Base-by-base conservation (phyloP, 1,140 invertebrate species). In the Pseudomyrmex sp. region DNA sequence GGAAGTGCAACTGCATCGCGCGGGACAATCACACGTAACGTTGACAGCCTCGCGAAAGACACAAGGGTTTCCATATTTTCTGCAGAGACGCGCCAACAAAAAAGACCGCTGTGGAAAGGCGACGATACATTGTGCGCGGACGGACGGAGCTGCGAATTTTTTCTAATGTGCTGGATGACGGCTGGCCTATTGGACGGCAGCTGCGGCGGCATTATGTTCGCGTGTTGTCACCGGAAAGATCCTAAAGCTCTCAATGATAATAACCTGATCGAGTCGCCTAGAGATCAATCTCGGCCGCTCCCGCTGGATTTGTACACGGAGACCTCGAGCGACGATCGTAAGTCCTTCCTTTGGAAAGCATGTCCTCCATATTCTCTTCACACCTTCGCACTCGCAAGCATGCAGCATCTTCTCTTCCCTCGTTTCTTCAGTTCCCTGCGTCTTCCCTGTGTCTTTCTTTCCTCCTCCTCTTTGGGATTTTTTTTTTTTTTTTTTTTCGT, bases 91-190 rank as follows among this genome's bases (percentile, higher is more conserved):
- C 93, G 93, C 88, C 92, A 93, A 88, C 88, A 92, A 91, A 94
- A 93, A 91, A 94, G 91, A 92, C 93, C 94, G 89, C 85, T 91
- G 85, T 94, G 93, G 92, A 92, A 93, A 88, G 94, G 92, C 89
- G 94, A 95, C 91, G 95, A 95, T 92, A 94, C 95, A 70, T 95
- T 95, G 90, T 96, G 96, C 91, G 92, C 93, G 90, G 96, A 97
- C 90, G 97, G 97, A 88, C 97, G 97, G 61, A 97, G 96, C 86
- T 99, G 98, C 93, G 97, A 98, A 95, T 98, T 98, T 95, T 98
- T 98, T 95, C 95, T 98, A 88, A 96, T 97, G 92, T 98, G 98
- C 95, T 98, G 98, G 98, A 96, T 98, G 95, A 96, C 97, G 62
- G 97, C 97, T 84, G 98, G 98, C 82, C 95, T 98, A 83, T 95